A percentile compares a stretch with the other conserved stretches of the same genome.
Conservation (phyloP, 2,888 invertebrate genomes). For the Patella pellucida region DNA sequence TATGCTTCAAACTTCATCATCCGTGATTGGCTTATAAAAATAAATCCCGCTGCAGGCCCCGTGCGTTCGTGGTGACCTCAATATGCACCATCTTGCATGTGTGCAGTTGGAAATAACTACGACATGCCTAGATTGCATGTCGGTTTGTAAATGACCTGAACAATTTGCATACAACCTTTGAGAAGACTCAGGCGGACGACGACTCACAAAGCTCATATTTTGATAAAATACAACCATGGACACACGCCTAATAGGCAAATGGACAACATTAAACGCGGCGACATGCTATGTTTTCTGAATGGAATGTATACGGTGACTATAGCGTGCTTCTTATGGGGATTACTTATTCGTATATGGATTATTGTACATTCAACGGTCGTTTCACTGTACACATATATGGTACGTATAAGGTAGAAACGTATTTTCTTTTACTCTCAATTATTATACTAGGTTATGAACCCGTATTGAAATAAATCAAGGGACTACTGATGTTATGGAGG, state of each 20-base stretch:
- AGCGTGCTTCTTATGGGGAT: neutral
- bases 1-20: neutral
- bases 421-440: too few species aligned
- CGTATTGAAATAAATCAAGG: too few species aligned
- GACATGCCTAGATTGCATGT: constrained; percentile 12
- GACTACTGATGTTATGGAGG: too few species aligned
- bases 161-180: constrained; percentile 12
- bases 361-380: neutral
- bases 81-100: constrained; percentile 9
- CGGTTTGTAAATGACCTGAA: neutral
- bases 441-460: too few species aligned
- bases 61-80: neutral
- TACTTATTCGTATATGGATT: neutral
- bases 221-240: constrained; percentile 7
- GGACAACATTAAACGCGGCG: neutral
- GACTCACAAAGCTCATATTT: constrained; percentile 7
- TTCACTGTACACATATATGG: too few species aligned
- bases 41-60: neutral
- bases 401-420: too few species aligned
- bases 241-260: constrained; percentile 5
- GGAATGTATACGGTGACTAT: neutral
- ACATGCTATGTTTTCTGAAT: neutral
- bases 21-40: neutral
- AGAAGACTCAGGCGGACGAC: constrained; percentile 5
- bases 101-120: constrained; percentile 1